Percentiles rank a stretch among this genome's conserved stretches.
These are phyloP conservation scores for Prunella fulvescens DNA, from an alignment of 2,113 vertebrate genomes.

Conservation along the genomic window DNA sequence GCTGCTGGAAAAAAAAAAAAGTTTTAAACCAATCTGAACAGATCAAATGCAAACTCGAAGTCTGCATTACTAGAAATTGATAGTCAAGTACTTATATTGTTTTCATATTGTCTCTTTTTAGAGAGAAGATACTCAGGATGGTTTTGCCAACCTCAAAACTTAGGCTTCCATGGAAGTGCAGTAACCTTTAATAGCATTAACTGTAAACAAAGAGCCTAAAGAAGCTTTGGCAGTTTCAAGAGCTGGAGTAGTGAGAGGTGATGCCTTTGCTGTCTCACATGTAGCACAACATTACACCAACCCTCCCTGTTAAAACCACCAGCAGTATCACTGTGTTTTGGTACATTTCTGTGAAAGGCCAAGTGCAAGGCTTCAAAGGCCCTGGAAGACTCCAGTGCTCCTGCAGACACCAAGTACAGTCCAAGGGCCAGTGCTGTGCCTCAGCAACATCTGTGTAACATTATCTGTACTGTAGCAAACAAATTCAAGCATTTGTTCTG, in stretches of 20 bases:
- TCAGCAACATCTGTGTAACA: neutral
- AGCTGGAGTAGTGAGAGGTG: neutral
- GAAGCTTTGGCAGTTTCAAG: neutral
- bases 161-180: neutral
- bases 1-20: neutral
- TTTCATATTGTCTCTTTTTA: neutral
- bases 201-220: fast-evolving
- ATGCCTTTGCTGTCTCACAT: neutral
- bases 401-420: neutral
- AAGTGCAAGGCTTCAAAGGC: neutral
- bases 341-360: neutral
- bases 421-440: neutral
- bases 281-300: neutral
- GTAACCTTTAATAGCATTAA: neutral
- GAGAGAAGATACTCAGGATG: neutral
- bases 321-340: neutral
- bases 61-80: neutral
- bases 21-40: neutral
- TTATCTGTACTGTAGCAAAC: neutral
- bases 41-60: neutral
- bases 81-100: neutral
- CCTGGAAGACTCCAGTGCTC: neutral
- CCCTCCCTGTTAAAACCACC: neutral
- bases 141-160: neutral
- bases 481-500: neutral